Percentiles rank a stretch among this genome's conserved stretches.
These are phyloP conservation scores for Epinephelus lanceolatus DNA, from an alignment of 2,113 vertebrate species.

Conservation along the genomic window DNA sequence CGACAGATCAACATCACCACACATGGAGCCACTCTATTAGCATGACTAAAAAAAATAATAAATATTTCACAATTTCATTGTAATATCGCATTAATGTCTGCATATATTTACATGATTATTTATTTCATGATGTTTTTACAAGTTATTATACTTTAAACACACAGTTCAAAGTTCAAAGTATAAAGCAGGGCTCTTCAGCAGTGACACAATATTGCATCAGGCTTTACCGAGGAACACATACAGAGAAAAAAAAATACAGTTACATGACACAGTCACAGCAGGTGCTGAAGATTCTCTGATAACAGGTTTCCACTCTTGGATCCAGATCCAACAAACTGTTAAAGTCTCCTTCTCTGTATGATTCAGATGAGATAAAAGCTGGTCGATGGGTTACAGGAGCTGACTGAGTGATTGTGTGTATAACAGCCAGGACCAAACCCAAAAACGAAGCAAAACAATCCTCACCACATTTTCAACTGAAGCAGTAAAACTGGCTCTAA, in stretches of 20 bases:
- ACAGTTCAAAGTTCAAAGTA: neutral
- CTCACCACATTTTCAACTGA: conserved; percentile 20
- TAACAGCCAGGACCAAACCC: conserved; percentile 59
- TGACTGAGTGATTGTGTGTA: conserved; percentile 33
- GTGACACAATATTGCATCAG: neutral
- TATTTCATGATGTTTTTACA: neutral
- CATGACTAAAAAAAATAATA: too few species aligned
- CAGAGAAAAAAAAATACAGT: neutral
- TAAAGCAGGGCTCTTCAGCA: conserved; percentile 1
- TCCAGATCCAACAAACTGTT: conserved; percentile 17
- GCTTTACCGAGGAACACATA: conserved; percentile 5
- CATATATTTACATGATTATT: neutral
- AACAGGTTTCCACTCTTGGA: neutral
- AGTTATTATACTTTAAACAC: neutral
- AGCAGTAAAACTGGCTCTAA: conserved; percentile 35
- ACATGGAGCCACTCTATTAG: too few species aligned
- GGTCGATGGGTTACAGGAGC: conserved; percentile 16
- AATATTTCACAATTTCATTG: too few species aligned
- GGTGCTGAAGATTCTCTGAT: neutral
- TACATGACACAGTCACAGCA: conserved; percentile 9
- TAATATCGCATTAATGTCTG: too few species aligned
- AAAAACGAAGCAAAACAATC: conserved; percentile 39
- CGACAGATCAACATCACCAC: too few species aligned
- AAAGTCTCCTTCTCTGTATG: neutral
- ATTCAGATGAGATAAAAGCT: conserved; percentile 28